Evolutionary conservation across 2,797 vertebrate species (phyloP).

Genomic region (Australoheros facetus): DNA sequence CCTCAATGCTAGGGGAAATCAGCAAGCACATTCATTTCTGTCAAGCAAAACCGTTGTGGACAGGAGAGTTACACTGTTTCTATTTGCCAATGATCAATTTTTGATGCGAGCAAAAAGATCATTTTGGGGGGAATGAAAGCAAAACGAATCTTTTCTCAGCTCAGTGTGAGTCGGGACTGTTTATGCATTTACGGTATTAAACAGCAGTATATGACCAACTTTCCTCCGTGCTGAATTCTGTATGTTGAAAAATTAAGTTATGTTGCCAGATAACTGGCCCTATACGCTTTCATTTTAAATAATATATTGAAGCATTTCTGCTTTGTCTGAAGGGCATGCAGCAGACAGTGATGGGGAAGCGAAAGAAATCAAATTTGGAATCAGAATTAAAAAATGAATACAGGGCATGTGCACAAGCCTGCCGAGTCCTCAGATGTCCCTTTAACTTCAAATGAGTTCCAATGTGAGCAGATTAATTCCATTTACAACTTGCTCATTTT

Average conservation of each 20-base stretch:
- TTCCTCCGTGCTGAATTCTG: not conserved
- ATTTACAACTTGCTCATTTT: slow-evolving; percentile 16
- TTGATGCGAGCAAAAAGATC: slow-evolving; percentile 50
- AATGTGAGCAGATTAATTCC: slow-evolving; percentile 11
- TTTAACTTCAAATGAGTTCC: slow-evolving; percentile 23
- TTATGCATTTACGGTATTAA: not conserved
- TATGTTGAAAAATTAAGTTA: slow-evolving; percentile 11
- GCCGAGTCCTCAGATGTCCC: slow-evolving; percentile 11
- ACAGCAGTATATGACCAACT: not conserved
- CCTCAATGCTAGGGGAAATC: slow-evolving; percentile 53
- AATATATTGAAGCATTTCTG: slow-evolving; percentile 15
- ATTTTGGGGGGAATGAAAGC: not conserved
- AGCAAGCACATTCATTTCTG: slow-evolving; percentile 68
- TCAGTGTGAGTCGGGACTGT: not conserved
- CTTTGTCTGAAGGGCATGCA: slow-evolving; percentile 39
- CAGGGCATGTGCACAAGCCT: slow-evolving; percentile 1
- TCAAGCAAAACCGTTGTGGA: slow-evolving; percentile 53
- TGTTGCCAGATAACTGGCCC: slow-evolving; percentile 9
- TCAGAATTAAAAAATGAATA: slow-evolving; percentile 29
- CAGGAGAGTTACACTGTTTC: slow-evolving; percentile 51
- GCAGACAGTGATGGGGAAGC: slow-evolving; percentile 1
- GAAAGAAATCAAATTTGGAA: not conserved
- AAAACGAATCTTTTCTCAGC: too few species aligned
- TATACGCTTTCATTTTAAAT: not conserved
- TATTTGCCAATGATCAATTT: slow-evolving; percentile 65